phyloP scores from a whole-genome alignment of 92 coral and sea anemone species.

The Pocillopora meandrina region DNA sequence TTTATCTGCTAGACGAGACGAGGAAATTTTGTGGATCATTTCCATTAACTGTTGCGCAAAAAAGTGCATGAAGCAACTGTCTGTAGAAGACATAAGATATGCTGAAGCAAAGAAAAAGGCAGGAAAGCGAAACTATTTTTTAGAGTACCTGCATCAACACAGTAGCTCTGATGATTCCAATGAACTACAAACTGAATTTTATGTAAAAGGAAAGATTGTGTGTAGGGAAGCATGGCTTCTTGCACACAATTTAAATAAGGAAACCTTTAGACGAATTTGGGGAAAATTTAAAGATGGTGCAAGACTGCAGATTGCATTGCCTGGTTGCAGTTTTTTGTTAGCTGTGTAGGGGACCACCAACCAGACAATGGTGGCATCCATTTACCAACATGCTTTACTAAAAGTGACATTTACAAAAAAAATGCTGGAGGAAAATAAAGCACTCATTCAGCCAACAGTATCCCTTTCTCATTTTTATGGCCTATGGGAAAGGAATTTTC shows the following conservation, averaged over 20 bases:
- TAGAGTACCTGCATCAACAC: conserved; percentile 49
- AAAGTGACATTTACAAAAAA: conserved; percentile 40
- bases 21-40: conserved; percentile 53
- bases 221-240: too few relatives aligned
- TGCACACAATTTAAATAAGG: conserved; percentile 26
- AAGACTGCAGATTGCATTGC: conserved; percentile 33
- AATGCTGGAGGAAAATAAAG: conserved; percentile 33
- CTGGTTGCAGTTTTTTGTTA: conserved; percentile 15
- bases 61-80: conserved; percentile 48
- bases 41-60: conserved; percentile 41
- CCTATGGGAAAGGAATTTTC: conserved; percentile 50
- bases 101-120: conserved; percentile 34
- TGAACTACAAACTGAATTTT: too few relatives aligned
- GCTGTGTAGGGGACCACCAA: conserved; percentile 59
- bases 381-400: conserved; percentile 54
- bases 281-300: conserved; percentile 45
- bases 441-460: conserved; percentile 34
- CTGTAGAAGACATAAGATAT: conserved; percentile 18
- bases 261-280: conserved; percentile 26
- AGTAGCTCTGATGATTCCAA: background rate
- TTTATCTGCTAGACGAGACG: conserved; percentile 38
- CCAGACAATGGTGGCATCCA: conserved; percentile 54
- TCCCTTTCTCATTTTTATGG: conserved; percentile 54
- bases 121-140: conserved; percentile 45
- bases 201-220: too few relatives aligned